Evolutionary conservation across 2,113 vertebrate genomes (phyloP).

Genomic region (Phyllopteryx taeniolatus): DNA sequence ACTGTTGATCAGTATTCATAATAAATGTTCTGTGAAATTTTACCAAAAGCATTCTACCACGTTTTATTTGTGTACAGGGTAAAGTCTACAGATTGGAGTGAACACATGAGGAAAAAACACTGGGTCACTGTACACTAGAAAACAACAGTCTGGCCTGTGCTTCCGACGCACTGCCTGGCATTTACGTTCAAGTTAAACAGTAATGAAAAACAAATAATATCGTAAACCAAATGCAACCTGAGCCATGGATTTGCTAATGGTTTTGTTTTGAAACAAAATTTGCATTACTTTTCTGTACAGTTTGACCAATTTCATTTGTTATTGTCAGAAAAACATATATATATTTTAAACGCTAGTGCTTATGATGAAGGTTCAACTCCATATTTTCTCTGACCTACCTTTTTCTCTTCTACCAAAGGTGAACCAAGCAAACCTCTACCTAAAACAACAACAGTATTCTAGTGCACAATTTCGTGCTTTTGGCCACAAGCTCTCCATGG

Average conservation of each 20-base stretch:
- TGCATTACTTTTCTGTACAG: neutral
- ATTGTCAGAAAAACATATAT: neutral
- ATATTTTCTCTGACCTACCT: neutral
- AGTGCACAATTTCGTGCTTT: too few relatives aligned
- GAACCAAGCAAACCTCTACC: too few relatives aligned
- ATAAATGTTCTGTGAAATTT: slow-evolving; percentile 41
- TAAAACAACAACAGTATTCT: too few relatives aligned
- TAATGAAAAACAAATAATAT: slow-evolving; percentile 61
- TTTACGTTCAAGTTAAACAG: slow-evolving; percentile 64
- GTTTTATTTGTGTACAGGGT: slow-evolving; percentile 57
- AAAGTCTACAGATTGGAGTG: slow-evolving; percentile 55
- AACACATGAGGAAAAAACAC: slow-evolving; percentile 22
- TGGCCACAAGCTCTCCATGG: too few relatives aligned
- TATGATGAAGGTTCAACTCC: neutral
- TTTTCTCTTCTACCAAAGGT: neutral
- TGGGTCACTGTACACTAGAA: slow-evolving; percentile 49
- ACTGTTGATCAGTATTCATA: slow-evolving; percentile 21
- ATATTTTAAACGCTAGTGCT: neutral
- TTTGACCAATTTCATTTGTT: neutral
- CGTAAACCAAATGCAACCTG: slow-evolving; percentile 17
- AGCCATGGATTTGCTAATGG: neutral
- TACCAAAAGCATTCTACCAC: slow-evolving; percentile 20
- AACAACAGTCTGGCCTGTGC: slow-evolving; percentile 30
- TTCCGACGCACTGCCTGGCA: slow-evolving; percentile 39
- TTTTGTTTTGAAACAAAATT: neutral